These are phyloP conservation scores for Neoaliturus tenellus DNA, from an alignment of 2,888 invertebrate genomes.

Conservation along the genomic window DNA sequence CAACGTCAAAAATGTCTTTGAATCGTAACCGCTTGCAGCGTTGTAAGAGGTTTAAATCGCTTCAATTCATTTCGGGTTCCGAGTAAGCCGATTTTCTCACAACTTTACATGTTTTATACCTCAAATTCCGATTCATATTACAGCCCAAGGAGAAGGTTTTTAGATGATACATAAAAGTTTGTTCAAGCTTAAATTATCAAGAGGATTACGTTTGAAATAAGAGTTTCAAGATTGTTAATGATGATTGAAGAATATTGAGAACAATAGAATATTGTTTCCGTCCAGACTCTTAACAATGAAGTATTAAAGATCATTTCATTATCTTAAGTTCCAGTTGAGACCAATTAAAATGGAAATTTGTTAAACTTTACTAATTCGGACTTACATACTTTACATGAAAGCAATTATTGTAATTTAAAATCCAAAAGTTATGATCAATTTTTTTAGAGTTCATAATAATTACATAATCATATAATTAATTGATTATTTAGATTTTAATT, in stretches of 20 bases:
- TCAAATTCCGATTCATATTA: background rate
- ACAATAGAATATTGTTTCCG: background rate
- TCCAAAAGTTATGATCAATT: too few relatives aligned
- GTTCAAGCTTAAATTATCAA: background rate
- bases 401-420: too few relatives aligned
- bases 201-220: background rate
- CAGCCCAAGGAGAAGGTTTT: too few relatives aligned
- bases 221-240: background rate
- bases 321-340: background rate
- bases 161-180: background rate
- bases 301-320: background rate
- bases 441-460: too few relatives aligned
- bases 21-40: background rate
- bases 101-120: background rate
- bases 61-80: background rate
- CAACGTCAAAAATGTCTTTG: conserved; percentile 12
- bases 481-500: too few relatives aligned
- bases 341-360: background rate
- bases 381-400: background rate
- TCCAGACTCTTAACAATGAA: background rate
- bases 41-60: conserved; percentile 3
- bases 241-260: background rate
- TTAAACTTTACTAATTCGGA: background rate
- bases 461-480: too few relatives aligned
- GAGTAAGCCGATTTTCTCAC: background rate